phyloP scores from a whole-genome alignment of 2,888 invertebrate species.

The Acrobasis repandana region DNA sequence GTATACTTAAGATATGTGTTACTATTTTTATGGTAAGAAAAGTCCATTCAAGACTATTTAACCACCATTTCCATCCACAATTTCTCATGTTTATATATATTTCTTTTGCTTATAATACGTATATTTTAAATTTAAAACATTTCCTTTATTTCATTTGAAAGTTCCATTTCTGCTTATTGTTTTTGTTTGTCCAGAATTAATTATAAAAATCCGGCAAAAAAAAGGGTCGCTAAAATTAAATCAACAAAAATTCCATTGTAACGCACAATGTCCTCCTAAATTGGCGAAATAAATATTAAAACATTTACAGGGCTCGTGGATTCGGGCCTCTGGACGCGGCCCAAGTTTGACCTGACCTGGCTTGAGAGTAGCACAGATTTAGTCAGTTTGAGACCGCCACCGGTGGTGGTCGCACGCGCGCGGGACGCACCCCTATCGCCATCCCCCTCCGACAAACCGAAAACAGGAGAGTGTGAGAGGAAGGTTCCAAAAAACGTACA shows the following conservation, averaged over 20 bases:
- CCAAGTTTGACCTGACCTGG: conserved; percentile 75
- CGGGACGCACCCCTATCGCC: conserved; percentile 40
- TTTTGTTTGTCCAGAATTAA: conserved; percentile 11
- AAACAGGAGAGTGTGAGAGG: conserved; percentile 54
- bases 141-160: not conserved
- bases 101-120: no score
- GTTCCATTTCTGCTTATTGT: conserved; percentile 1
- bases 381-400: conserved; percentile 75
- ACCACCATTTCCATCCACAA: no score
- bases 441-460: conserved; percentile 54
- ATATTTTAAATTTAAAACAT: not conserved
- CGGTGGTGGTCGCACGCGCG: conserved; percentile 61
- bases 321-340: conserved; percentile 57
- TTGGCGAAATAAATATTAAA: conserved; percentile 47
- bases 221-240: conserved; percentile 39
- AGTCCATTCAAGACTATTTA: no score
- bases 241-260: conserved; percentile 42
- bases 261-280: conserved; percentile 44
- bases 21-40: no score
- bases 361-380: conserved; percentile 76
- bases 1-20: no score
- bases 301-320: conserved; percentile 54
- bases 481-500: conserved; percentile 39
- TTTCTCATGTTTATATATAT: no score
- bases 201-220: conserved; percentile 15